Evolutionary conservation across 2,113 vertebrate genomes (phyloP).

Genomic region (Hipposideros armiger): DNA sequence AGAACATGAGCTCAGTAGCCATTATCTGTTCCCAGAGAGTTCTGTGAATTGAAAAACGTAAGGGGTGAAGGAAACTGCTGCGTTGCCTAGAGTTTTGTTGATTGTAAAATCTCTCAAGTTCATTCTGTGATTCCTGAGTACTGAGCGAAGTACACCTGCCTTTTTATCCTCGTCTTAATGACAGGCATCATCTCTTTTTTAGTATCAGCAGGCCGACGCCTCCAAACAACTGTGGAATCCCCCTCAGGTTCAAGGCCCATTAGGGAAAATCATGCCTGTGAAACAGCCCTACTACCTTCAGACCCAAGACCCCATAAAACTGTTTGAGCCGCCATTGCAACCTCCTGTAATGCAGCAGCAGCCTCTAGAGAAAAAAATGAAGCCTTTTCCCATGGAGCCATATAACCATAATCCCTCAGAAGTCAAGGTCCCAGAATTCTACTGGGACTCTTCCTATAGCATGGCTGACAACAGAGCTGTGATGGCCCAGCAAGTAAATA

Average conservation of each 20-base stretch:
- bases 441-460: conserved; percentile 95
- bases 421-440: conserved; percentile 95
- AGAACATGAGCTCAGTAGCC: neutral
- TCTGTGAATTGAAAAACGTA: neutral
- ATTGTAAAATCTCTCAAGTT: neutral
- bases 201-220: conserved; percentile 95
- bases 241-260: conserved; percentile 91
- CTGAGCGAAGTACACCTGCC: neutral
- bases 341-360: conserved; percentile 91
- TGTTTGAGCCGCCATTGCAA: conserved; percentile 94
- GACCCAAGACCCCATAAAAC: conserved; percentile 94
- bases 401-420: conserved; percentile 92
- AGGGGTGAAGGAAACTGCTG: neutral
- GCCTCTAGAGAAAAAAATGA: conserved; percentile 97
- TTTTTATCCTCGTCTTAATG: neutral
- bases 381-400: conserved; percentile 94
- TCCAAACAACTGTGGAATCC: conserved; percentile 96
- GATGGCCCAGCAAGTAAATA: conserved; percentile 88
- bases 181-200: conserved; percentile 65
- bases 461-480: conserved; percentile 90
- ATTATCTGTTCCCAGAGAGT: neutral
- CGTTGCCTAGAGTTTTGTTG: neutral
- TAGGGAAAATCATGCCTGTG: conserved; percentile 95
- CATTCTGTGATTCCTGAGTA: neutral
- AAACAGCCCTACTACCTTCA: conserved; percentile 94